Base-by-base conservation (phyloP, 2,113 vertebrate species). In the Calyptomena viridis region DNA sequence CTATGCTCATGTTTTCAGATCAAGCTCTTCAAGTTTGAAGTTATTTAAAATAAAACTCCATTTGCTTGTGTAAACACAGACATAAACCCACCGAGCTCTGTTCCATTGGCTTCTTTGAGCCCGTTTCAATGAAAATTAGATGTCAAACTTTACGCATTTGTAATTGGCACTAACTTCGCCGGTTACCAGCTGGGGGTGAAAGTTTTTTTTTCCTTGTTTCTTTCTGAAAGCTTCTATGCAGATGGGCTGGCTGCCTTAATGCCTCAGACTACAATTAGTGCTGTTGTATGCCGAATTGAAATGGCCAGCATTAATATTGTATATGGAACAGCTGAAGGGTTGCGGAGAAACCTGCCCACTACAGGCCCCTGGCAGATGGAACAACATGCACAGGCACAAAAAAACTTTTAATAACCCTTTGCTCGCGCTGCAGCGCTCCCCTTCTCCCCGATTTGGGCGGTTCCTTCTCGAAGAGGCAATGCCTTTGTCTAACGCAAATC, bases 221-320 rank as follows among this genome's bases (percentile, higher is more conserved):
- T 96, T 96, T 97, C 97, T 97, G 96, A 98, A 97, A 98, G 97
- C 97, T 96, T 97, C 96, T 97, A 97, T 98, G 98, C 99, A 99
- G 98, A 99, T 99, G 99, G 99, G 97, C 95, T 97, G 96, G 94
- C 97, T 97, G 97, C 96, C 97, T 97, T 98, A 98, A 97, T 97
- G 97, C 97, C 95, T 96, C 97, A 96, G 97, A 98, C 98, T 97
- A 98, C 98, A 98, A 98, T 98, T 98, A 98, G 97, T 96, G 96
- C 98, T 94, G 97, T 98, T 98, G 97, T 98, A 98, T 96, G 98
- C 94, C 97, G 97, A 97, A 97, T 96, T 93, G 97, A 97, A 98
- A 97, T 97, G 98, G 98, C 97, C 98, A 98, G 98, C 98, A 99
- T 99, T 99, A 99, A 99, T 99, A 99, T 99, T 99, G 98, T 98